These are phyloP conservation scores for Trypoxylus dichotomus DNA, from an alignment of 1,140 invertebrate genomes.

Conservation along the genomic window DNA sequence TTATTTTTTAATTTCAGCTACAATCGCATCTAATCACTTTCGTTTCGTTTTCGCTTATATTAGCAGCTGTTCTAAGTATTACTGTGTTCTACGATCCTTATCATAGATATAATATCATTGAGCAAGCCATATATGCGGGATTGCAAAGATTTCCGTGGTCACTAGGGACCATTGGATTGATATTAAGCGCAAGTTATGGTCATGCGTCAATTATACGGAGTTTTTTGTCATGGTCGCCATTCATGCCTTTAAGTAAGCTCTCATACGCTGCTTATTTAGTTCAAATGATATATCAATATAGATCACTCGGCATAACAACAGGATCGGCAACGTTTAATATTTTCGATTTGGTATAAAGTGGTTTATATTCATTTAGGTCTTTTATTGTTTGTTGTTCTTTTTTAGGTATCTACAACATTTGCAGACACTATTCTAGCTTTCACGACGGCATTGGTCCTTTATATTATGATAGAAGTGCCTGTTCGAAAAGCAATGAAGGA, in stretches of 20 bases:
- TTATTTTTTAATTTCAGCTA: constrained; percentile 30
- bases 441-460: constrained; percentile 51
- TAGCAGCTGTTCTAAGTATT: constrained; percentile 50
- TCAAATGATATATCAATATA: constrained; percentile 57
- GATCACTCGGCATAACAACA: constrained; percentile 54
- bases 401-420: constrained; percentile 45
- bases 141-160: constrained; percentile 62
- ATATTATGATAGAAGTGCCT: constrained; percentile 56
- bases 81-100: constrained; percentile 54
- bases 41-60: constrained; percentile 45
- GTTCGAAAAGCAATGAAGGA: constrained; percentile 54
- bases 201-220: constrained; percentile 45
- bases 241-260: constrained; percentile 70
- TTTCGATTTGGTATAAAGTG: constrained; percentile 9
- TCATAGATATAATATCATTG: constrained; percentile 53
- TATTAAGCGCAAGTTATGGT: constrained; percentile 54
- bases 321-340: not conserved
- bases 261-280: constrained; percentile 72
- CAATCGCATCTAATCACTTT: constrained; percentile 32
- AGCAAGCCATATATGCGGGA: constrained; percentile 61
- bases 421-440: constrained; percentile 54
- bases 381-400: not conserved
- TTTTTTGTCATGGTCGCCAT: constrained; percentile 60
- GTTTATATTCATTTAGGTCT: no score
- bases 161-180: constrained; percentile 56